Evolutionary conservation across 2,888 invertebrate species (phyloP), one percentile per base, ranked within the genome.

Genomic region (Eugnorisma glareosa): DNA sequence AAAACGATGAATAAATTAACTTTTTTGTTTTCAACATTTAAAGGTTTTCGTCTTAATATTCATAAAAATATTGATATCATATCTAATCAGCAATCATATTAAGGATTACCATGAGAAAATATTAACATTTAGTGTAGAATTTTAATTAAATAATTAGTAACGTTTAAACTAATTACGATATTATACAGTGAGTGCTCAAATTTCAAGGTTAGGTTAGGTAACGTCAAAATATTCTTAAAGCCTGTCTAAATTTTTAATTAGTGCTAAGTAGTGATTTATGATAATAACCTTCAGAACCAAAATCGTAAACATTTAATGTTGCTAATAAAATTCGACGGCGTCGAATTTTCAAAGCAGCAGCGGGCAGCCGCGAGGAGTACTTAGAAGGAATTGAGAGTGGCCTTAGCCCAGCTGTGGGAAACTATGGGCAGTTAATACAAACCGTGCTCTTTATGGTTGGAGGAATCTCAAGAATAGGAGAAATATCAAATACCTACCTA

Each of bases 151-250:
- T 76, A 76, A 84, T 74, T 67, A 81, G 72, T 67, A 75, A 67
- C 31, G 64, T 72, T 69, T 68, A 59, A 13, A 72, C 28, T 81
- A 84, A 85, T 81, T 73, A 76, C 6, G 8, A 67, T 57, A 71
- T 76, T 72, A 71, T 63, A 45, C 24, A 85, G 71, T 76, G 13
- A 51, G 76, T 11, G 59, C 31, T 68, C 21, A 51, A 51, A 51
- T 43, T 35, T 74, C 76, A 83, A 83, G 83, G 85, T 74, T 67
- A 59, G 15, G 45, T 84, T 83, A 35, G 48, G 73, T 74, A 83
- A 83, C 13, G 28, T 61, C 43, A 51, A 48, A 71, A 51, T 31
- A 24, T 54, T 35, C 31, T 66, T 40, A 15, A 73, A 24, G 45
- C 69, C 51, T 68, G 71, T 67, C 45, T 70, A 70, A 51, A 67